Conservation (phyloP, 2,888 invertebrate genomes). For the Cheilosia urbana region DNA sequence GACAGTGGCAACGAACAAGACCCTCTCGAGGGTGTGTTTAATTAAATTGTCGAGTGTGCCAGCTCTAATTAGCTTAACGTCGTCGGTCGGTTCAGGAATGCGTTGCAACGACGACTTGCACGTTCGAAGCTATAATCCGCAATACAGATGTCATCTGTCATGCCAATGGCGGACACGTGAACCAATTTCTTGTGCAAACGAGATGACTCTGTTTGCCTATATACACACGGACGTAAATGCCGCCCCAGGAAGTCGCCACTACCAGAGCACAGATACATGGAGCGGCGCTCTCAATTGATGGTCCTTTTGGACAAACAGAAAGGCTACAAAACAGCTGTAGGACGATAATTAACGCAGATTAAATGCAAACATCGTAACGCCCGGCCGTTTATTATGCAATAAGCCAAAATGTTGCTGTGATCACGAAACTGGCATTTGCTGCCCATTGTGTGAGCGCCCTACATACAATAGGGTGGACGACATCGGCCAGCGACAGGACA, state of each 20-base stretch:
- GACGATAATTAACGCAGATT: conserved; percentile 70
- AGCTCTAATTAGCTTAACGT: conserved; percentile 63
- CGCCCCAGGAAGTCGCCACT: conserved; percentile 75
- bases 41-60: conserved; percentile 69
- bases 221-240: conserved; percentile 4
- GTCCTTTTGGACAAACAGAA: conserved; percentile 48
- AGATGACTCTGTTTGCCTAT: conserved; percentile 22
- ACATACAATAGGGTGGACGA: conserved; percentile 15
- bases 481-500: conserved; percentile 10
- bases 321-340: conserved; percentile 64
- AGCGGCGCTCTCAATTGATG: background rate
- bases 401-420: conserved; percentile 64
- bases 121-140: conserved; percentile 18
- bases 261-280: conserved; percentile 21
- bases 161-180: background rate
- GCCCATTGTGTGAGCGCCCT: conserved; percentile 51
- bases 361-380: conserved; percentile 75
- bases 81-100: conserved; percentile 32
- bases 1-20: conserved; percentile 56
- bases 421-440: conserved; percentile 64
- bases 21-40: conserved; percentile 59
- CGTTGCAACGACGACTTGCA: conserved; percentile 8
- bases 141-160: conserved; percentile 53
- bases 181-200: conserved; percentile 27
- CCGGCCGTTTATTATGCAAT: conserved; percentile 73